Base-by-base conservation (phyloP, 2,113 vertebrate genomes). In the Xiphophorus couchianus region DNA sequence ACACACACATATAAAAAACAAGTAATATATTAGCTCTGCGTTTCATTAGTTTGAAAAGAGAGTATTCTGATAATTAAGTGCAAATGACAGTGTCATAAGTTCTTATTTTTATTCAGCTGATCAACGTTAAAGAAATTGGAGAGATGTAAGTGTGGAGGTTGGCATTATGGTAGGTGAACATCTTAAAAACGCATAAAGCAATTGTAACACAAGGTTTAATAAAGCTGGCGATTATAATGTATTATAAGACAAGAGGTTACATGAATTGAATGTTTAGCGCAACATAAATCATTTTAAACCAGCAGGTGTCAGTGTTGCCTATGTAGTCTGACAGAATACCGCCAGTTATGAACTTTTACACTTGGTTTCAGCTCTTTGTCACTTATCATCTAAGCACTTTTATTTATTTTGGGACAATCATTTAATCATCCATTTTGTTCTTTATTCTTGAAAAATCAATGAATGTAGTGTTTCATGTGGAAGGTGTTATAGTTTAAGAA, bases 71-170 rank as follows among this genome's bases (percentile, higher is more conserved):
- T 48, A 4, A 48, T 48, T 19, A 19, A 17, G 14, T 48, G 14
- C 44, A 19, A 48, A 48, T 48, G 17, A 19, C 14, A 19, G 44
- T 2, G 15, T 48, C 5, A 48, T 19, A 48, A 48, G 17, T 17
- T 17, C 17, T 15, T 42, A 48, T 19, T 48, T 48, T 48, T 48
- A 22, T 17, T 48, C 17, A 48, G 96, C 68, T 97, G 94, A 86
- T 88, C 73, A 31, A 10, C 89, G 93, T 94, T 94, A 94, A 94
- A 94, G 88, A 93, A 93, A 93, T 85, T 74, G 88, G 81, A 87
- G 82, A 88, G 89, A 61, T 54, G 5, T 42, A 61, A 61, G n/a
- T 54, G 69, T 37, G 28, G 28, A 27, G 30, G 42, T 28, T 65
- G 27, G 54, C 42, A 70, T 65, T 14, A 4, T n/a, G 69, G 54